Base-by-base conservation (phyloP, 2,797 vertebrate genomes). In the Chaenodraco wilsoni region DNA sequence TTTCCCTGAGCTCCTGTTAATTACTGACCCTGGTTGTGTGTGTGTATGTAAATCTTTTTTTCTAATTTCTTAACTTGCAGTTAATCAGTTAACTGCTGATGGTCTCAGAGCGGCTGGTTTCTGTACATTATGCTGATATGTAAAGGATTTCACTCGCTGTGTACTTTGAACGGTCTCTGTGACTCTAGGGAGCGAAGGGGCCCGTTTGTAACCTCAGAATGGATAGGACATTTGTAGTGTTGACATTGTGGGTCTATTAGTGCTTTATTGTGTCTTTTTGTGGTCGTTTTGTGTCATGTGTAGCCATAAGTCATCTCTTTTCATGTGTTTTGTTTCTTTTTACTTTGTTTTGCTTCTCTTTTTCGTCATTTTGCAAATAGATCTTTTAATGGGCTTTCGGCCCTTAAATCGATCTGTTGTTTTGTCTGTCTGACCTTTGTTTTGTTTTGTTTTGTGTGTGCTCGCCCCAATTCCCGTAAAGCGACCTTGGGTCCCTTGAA, bases 11-110 rank as follows among this genome's bases (percentile, higher is more conserved):
- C 44, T 17, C 51, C 43, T 69, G 86, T 82, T 86, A 87, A 86
- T 88, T 86, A 79, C 78, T 79, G 65, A 85, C 75, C 68, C 51
- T 74, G 65, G 46, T 72, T 65, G 73, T 76, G 49, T 76, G 58
- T 74, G 44, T 65, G 59, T 60, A 54, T 75, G 82, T 79, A 56
- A 71, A 67, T 85, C 65, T 66, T 43, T 68, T 74, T 76, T 64
- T 71, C 58, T 66, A 51, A 74, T 78, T 78, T 65, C 55, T 69
- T 69, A 21, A 60, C 79, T 79, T 73, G 37, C 50, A 17, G 56
- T 51, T 84, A 77, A 79, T 87, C 63, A 81, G 82, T 80, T 79
- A 80, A 76, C 50, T 11, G 58, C 31, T 1, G 15, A 14, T 9
- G 40, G 62, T 15, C 69, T 52, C 46, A 14, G 72, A 54, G 74